These are phyloP conservation scores for Sciurus vulgaris DNA, from an alignment of 2,797 vertebrate species.

Conservation along the genomic window DNA sequence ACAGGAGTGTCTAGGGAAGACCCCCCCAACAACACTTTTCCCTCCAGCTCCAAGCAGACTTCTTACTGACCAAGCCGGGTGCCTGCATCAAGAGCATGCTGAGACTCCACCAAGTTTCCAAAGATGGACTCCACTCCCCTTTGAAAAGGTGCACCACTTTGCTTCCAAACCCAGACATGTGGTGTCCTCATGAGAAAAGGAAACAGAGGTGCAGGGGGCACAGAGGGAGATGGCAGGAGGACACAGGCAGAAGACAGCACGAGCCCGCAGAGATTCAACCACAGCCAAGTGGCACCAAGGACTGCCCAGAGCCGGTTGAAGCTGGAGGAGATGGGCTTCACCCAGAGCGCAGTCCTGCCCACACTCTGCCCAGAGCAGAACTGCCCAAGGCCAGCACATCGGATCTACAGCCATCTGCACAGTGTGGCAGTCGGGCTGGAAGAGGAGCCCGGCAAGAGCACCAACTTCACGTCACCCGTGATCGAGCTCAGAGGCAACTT, in stretches of 20 bases:
- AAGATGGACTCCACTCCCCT: too few relatives aligned
- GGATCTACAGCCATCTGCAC: background rate
- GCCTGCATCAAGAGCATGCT: too few relatives aligned
- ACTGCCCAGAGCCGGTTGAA: background rate
- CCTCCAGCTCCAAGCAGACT: too few relatives aligned
- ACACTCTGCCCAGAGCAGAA: background rate
- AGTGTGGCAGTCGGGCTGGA: too few relatives aligned
- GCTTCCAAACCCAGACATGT: background rate
- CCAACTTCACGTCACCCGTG: accelerated
- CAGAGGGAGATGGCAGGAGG: background rate
- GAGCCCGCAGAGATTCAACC: background rate
- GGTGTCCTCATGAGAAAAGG: background rate
- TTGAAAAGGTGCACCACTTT: too few relatives aligned
- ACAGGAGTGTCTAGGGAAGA: too few relatives aligned
- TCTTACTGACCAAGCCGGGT: background rate
- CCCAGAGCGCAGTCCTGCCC: background rate
- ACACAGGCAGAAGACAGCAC: too few relatives aligned
- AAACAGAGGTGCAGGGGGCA: background rate
- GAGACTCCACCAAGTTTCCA: background rate
- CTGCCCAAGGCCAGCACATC: background rate
- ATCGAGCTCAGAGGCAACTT: background rate
- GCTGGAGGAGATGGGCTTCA: background rate
- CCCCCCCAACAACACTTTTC: too few relatives aligned
- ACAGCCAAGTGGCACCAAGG: accelerated
- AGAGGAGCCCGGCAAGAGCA: accelerated